A percentile compares a stretch with the other conserved stretches of the same genome.
These are phyloP conservation scores for Octodon degus DNA, from an alignment of 2,113 vertebrate species.

Conservation along the genomic window DNA sequence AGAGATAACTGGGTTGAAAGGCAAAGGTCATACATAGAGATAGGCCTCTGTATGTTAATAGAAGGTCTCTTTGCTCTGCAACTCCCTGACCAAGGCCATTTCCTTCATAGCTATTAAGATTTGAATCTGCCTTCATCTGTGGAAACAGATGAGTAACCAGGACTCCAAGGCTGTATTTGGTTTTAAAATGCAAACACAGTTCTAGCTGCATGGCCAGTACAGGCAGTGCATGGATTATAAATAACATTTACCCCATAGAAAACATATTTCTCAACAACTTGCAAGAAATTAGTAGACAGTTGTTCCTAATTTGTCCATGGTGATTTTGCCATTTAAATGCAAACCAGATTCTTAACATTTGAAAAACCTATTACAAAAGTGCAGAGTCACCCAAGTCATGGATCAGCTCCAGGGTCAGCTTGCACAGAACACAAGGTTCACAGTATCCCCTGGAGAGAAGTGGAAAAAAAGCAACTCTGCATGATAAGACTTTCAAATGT, in stretches of 20 bases:
- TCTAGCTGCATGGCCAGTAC: background rate
- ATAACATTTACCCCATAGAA: constrained; percentile 2
- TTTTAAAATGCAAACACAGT: constrained; percentile 40
- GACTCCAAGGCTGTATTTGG: constrained; percentile 29
- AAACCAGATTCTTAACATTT: constrained; percentile 25
- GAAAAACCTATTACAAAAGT: background rate
- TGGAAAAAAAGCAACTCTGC: background rate
- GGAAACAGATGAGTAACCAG: constrained; percentile 60
- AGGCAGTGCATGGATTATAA: background rate
- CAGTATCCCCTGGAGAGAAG: background rate
- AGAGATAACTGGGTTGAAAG: constrained; percentile 61
- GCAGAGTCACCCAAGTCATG: background rate
- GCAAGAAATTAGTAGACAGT: background rate
- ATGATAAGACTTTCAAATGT: background rate
- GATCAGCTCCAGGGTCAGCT: background rate
- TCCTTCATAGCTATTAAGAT: constrained; percentile 81
- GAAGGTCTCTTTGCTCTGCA: constrained; percentile 70
- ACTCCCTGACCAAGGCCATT: constrained; percentile 68
- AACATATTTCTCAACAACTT: constrained; percentile 12
- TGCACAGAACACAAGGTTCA: background rate
- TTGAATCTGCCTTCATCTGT: constrained; percentile 72
- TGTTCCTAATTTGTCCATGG: background rate
- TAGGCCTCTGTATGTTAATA: constrained; percentile 76
- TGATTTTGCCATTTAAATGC: constrained; percentile 52
- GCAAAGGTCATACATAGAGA: constrained; percentile 80